Base-by-base conservation (phyloP, 2,888 invertebrate species). In the Amphipoea lucens region DNA sequence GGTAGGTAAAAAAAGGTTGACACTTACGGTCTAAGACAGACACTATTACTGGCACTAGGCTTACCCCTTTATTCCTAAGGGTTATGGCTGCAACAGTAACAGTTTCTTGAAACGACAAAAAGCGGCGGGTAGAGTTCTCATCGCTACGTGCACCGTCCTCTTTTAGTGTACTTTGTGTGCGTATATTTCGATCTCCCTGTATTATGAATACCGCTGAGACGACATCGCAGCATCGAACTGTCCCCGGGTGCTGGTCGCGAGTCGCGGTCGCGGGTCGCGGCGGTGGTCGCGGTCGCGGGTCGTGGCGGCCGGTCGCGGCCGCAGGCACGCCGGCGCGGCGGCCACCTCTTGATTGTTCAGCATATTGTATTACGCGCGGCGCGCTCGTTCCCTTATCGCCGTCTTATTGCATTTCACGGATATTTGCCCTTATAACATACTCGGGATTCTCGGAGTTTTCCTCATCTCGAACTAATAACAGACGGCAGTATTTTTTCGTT, bases 351-450 rank as follows among this genome's bases (percentile, higher is more conserved):
- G 85, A 60, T 74, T 73, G 78, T 77, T 85, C 68, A 79, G 88
- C 86, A 78, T 70, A 76, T 79, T 82, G 86, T 78, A 67, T 71
- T 73, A 69, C 73, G 86, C 73, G 67, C 54, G 72, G 67, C 66
- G 29, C 72, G 66, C 17, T 70, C 77, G 60, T n/a, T 57, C 36
- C 65, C 42, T 78, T 78, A 51, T 78, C 78, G 70, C 63, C 86
- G 75, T 78, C 77, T 82, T 89, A 89, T 89, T 89, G 85, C 85
- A 83, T 89, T 89, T 87, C 78, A 76, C 80, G 77, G 81, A 85
- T 88, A 82, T 89, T 87, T 88, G 84, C 82, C 74, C 78, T 68
- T 83, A 76, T 86, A 85, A 85, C 81, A 85, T 85, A 85, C 76
- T 85, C 74, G 78, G 66, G 68, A 86, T 85, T 88, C 85, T 60